Evolutionary conservation across 2,888 invertebrate genomes (phyloP), one percentile per base, ranked within the genome.

Genomic region (Cotesia congregata): DNA sequence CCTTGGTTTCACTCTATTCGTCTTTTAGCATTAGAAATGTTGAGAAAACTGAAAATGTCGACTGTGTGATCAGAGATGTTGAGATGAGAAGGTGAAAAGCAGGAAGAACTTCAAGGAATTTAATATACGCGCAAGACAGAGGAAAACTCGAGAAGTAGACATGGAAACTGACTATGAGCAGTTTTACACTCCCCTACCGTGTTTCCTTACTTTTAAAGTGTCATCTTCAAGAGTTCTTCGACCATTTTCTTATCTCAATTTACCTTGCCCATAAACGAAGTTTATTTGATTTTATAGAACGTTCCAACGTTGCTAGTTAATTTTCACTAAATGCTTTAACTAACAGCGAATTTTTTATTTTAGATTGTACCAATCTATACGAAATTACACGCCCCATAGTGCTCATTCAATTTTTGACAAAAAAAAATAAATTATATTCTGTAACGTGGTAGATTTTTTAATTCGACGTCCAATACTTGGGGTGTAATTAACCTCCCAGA

Each of bases 61-160:
- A 64, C 61, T 70, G 67, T 71, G 65, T 73, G 72, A 71, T 75
- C 71, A 77, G 76, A 71, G 78, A 79, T 74, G 69, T 67, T 60
- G 77, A 77, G 79, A 75, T 77, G 77, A 78, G 72, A 78, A 68
- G 65, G 71, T 72, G 60, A 68, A 74, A 77, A 69, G 73, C 67
- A 67, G 80, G 79, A 82, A 81, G 83, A 84, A 83, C 82, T 84
- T 82, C 76, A 76, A 82, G 85, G 83, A 86, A 85, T 85, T 85
- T 85, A 85, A 85, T 85, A 85, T 84, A 81, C 83, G 81, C 77
- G 74, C 76, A 75, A 77, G 70, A 70, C 72, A 78, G 50, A 75
- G 39, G 39, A 15, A 20, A 65, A 65, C 65, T 39, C 61, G 40
- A 59, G 60, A 12, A n/a, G 69, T 64, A 65, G 69, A 69, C 67